A percentile compares a stretch with the other conserved stretches of the same genome.
These are phyloP conservation scores for Trogon surrucura DNA, from an alignment of 2,113 vertebrate species.

Conservation along the genomic window DNA sequence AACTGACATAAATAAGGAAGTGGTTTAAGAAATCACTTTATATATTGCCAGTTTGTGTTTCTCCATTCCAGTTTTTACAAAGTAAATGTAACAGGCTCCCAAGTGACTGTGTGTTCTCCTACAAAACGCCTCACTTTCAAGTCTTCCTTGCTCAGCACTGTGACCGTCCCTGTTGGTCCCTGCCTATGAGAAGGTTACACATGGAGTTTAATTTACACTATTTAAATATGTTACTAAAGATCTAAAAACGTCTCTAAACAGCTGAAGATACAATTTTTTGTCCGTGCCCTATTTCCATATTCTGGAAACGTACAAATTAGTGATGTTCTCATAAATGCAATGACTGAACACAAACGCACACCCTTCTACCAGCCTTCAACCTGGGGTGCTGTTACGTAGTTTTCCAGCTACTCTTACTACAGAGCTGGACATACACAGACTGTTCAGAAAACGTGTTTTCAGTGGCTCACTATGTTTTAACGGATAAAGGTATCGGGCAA, in stretches of 20 bases:
- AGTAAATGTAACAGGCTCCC: conserved; percentile 56
- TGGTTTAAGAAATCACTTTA: conserved; percentile 67
- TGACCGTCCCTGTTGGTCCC: conserved; percentile 38
- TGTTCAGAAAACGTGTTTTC: conserved; percentile 53
- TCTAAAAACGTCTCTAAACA: conserved; percentile 62
- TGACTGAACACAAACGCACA: not conserved
- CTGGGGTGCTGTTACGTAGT: not conserved
- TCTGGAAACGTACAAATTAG: not conserved
- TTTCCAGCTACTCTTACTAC: conserved; percentile 51
- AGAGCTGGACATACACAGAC: conserved; percentile 4
- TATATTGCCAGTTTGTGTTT: conserved; percentile 72
- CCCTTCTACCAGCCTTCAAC: conserved; percentile 17
- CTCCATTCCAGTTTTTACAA: conserved; percentile 64
- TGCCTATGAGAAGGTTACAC: conserved; percentile 29
- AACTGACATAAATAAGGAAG: conserved; percentile 72
- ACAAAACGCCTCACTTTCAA: conserved; percentile 39
- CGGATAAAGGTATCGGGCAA: conserved; percentile 37
- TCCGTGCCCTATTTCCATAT: not conserved
- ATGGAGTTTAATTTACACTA: conserved; percentile 50
- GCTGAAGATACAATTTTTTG: conserved; percentile 46
- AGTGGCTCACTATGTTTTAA: conserved; percentile 51
- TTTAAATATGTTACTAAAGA: conserved; percentile 67
- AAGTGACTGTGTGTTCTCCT: conserved; percentile 26
- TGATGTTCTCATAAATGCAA: conserved; percentile 7
- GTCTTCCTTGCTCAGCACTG: conserved; percentile 11